Evolutionary conservation across 2,113 vertebrate genomes (phyloP).

Genomic region (Hippopotamus amphibius): DNA sequence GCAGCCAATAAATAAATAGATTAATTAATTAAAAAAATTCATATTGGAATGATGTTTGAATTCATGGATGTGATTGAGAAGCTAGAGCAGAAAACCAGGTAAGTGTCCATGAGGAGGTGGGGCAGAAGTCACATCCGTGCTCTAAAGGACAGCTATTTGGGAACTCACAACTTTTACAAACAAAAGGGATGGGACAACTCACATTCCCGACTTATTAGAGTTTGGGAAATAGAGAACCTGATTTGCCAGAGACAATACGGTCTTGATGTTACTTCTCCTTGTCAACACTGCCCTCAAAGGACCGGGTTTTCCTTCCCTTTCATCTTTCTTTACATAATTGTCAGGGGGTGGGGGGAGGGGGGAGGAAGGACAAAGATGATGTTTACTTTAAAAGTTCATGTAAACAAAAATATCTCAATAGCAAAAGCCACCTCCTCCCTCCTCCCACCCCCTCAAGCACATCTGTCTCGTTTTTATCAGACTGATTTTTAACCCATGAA

Average conservation of each 20-base stretch:
- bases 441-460: background rate
- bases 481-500: background rate
- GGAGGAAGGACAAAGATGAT: background rate
- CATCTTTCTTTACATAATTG: background rate
- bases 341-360: background rate
- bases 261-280: background rate
- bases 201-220: background rate
- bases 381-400: background rate
- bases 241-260: background rate
- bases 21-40: background rate
- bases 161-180: background rate
- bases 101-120: background rate
- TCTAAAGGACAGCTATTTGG: background rate
- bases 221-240: background rate
- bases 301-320: background rate
- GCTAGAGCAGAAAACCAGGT: background rate
- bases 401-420: constrained; percentile 27
- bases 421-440: background rate
- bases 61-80: background rate
- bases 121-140: background rate
- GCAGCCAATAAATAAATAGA: no score
- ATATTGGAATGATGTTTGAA: background rate
- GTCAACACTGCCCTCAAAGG: background rate
- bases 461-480: background rate
- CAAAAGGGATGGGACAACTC: background rate